phyloP scores from a whole-genome alignment of 2,797 vertebrate species.

The Smutsia temminckii region DNA sequence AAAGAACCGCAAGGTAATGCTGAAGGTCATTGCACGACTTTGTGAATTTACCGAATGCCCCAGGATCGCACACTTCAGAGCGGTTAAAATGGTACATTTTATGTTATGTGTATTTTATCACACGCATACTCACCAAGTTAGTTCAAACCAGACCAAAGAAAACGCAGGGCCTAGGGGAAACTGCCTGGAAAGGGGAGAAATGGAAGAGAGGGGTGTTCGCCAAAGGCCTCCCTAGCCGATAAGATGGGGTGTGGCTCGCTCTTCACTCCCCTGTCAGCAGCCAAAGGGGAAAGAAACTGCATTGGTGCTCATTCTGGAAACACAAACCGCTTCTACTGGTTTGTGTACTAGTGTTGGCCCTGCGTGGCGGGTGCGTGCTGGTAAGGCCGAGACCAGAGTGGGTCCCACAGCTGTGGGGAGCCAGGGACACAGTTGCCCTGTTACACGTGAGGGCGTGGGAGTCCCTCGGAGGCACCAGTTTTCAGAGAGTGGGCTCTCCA shows the following conservation, averaged over 20 bases:
- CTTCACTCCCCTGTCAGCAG: accelerated
- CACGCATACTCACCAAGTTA: background rate
- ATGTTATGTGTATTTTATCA: background rate
- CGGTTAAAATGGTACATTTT: background rate
- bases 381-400: too few relatives aligned
- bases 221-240: accelerated
- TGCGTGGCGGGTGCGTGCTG: too few relatives aligned
- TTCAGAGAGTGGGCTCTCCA: background rate
- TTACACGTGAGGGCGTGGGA: accelerated
- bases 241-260: accelerated
- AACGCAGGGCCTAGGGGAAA: background rate
- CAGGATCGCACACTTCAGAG: accelerated
- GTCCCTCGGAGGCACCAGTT: too few relatives aligned
- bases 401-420: accelerated
- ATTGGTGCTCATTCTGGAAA: accelerated
- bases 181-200: accelerated
- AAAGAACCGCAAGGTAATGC: accelerated
- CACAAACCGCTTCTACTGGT: accelerated
- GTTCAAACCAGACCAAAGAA: background rate
- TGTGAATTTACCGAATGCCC: accelerated
- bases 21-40: accelerated
- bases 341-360: too few relatives aligned
- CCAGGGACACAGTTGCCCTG: accelerated
- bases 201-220: accelerated
- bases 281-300: accelerated